Evolutionary conservation across 2,888 invertebrate species (phyloP).

Genomic region (Mythimna ferrago): DNA sequence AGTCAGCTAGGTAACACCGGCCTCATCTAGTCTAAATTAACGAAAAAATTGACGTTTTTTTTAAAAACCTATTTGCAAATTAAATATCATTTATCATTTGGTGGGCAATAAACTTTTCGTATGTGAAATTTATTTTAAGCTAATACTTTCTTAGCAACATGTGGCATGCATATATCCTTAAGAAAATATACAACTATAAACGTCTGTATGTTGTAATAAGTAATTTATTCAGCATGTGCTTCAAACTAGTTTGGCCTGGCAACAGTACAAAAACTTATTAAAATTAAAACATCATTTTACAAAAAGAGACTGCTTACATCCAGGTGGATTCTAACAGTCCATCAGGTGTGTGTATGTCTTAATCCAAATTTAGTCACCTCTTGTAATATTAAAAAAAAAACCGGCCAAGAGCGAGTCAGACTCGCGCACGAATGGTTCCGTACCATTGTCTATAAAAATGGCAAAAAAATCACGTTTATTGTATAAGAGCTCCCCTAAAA

Average conservation of each 20-base stretch:
- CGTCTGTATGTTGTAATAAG: not conserved
- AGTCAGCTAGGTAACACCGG: no score
- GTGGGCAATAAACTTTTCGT: not conserved
- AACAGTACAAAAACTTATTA: not conserved
- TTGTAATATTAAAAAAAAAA: not conserved
- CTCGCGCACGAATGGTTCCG: no score
- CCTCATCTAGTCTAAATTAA: no score
- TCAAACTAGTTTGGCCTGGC: not conserved
- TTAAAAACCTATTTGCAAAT: no score
- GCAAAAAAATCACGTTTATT: no score
- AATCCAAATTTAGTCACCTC: constrained; percentile 10
- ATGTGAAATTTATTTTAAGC: not conserved
- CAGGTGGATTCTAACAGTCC: constrained; percentile 19
- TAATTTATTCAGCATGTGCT: not conserved
- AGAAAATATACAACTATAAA: constrained; percentile 14
- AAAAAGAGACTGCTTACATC: not conserved
- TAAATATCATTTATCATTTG: no score
- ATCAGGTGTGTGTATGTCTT: constrained; percentile 30
- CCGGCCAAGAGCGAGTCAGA: no score
- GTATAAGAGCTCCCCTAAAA: no score
- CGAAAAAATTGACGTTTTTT: no score
- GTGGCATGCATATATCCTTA: not conserved
- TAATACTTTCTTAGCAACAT: constrained; percentile 21
- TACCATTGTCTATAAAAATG: no score
- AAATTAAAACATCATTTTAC: not conserved